Evolutionary conservation across 2,113 vertebrate genomes (phyloP), one percentile per base, ranked within the genome.

Genomic region (Callipepla squamata): DNA sequence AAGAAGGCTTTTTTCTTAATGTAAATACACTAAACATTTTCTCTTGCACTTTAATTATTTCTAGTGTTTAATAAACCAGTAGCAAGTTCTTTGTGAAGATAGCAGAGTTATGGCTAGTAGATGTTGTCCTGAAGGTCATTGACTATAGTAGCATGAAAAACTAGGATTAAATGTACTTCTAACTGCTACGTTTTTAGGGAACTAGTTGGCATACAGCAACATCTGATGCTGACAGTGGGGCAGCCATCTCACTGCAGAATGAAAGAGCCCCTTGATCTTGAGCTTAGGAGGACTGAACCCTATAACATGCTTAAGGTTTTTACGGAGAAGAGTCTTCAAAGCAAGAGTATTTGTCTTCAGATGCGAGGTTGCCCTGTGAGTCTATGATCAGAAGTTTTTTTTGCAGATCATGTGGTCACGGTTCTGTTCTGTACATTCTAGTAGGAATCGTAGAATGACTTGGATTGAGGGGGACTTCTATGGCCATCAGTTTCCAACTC

Each of bases 341-440:
- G 11, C n/a, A 77, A 58, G 5, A 4, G 8, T 51, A 25, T 30
- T 62, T 15, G 2, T 62, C 76, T 80, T 73, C 48, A 73, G 42
- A 26, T 30, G 42, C 40, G 28, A 85, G 25, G 57, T 61, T 51
- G 63, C 45, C 19, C 68, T 47, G 19, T 78, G 57, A 86, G 28
- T 45, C 25, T 51, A 1, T 48, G 51, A 30, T 83, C 70, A 61
- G 69, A 6, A 92, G 30, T 45, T 20, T 65, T 65, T 92, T 92
- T 92, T 90, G 23, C 30, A 84, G 83, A 86, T 93, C 63, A 86
- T 42, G 57, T 72, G 20, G 28, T 90, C 77, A 61, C 50, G 73
- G 42, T 21, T 90, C 58, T 86, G 45, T 84, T 93, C 62, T 72
- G 77, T 44, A 68, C 44, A 19, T 53, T 75, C 28, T 61, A 38